These are phyloP conservation scores for Brachyhypopomus occidentalis DNA, from an alignment of 2,113 vertebrate species.

Conservation along the genomic window DNA sequence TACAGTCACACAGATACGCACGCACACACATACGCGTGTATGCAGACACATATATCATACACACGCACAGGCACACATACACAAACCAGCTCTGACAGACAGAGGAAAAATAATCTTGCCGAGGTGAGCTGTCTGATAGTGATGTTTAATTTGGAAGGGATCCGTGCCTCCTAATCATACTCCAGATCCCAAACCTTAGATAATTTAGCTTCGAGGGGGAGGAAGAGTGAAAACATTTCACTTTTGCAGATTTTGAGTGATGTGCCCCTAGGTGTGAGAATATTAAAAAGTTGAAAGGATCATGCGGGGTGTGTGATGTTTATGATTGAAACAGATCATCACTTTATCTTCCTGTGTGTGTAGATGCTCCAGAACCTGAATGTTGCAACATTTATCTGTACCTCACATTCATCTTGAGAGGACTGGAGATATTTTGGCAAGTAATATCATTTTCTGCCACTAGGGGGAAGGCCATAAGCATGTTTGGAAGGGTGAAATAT, in stretches of 20 bases:
- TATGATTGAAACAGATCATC: background rate
- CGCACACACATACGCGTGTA: background rate
- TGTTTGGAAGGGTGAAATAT: conserved; percentile 21
- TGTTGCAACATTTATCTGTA: background rate
- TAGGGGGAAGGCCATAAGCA: conserved; percentile 73
- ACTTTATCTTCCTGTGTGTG: conserved; percentile 4
- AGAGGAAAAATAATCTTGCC: conserved; percentile 4
- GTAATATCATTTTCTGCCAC: conserved; percentile 63
- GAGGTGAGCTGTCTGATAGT: conserved; percentile 36
- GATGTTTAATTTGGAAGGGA: conserved; percentile 37
- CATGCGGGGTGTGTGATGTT: conserved; percentile 2
- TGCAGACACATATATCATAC: background rate
- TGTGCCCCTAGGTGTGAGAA: background rate
- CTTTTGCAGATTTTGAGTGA: conserved; percentile 23
- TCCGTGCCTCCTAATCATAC: conserved; percentile 1
- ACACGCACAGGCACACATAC: background rate
- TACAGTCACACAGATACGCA: background rate
- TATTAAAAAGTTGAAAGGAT: conserved; percentile 5
- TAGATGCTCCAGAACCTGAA: background rate
- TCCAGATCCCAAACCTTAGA: conserved; percentile 33
- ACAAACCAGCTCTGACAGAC: background rate
- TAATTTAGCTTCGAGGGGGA: background rate
- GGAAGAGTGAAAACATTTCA: conserved; percentile 6
- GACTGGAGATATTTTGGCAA: background rate
- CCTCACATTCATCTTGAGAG: background rate